phyloP scores from a whole-genome alignment of 1,140 invertebrate species.

The Hydropsyche tenuis region DNA sequence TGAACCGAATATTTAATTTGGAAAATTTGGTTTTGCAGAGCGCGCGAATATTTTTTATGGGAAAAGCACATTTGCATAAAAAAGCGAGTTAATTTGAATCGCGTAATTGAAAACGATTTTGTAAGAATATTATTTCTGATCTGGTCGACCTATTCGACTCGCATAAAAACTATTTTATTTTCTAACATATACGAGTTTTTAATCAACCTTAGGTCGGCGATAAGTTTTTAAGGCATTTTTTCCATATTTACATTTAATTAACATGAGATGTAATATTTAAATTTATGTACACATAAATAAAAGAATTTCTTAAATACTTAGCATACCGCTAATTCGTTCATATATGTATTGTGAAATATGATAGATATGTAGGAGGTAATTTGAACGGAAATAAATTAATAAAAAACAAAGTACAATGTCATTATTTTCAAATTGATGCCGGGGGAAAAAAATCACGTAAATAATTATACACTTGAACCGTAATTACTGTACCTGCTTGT shows the following conservation, averaged over 20 bases:
- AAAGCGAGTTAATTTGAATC: neutral
- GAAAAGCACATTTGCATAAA: too few species aligned
- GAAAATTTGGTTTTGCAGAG: too few species aligned
- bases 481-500: slow-evolving; percentile 20
- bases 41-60: too few species aligned
- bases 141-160: neutral
- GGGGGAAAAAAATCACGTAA: slow-evolving; percentile 5
- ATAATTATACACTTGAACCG: slow-evolving; percentile 13
- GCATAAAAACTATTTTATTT: neutral
- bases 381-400: slow-evolving; percentile 16
- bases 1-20: too few species aligned
- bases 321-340: neutral
- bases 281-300: neutral
- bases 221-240: slow-evolving; percentile 8
- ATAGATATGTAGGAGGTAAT: neutral
- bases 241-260: slow-evolving; percentile 16
- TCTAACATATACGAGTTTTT: neutral
- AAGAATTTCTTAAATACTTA: neutral
- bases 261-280: neutral
- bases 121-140: neutral
- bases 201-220: neutral
- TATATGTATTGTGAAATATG: neutral
- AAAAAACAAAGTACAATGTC: slow-evolving; percentile 25
- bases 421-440: slow-evolving; percentile 23
- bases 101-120: neutral